Evolutionary conservation across 2,888 invertebrate species (phyloP), one percentile per base, ranked within the genome.

Genomic region (Drosophila borealis): DNA sequence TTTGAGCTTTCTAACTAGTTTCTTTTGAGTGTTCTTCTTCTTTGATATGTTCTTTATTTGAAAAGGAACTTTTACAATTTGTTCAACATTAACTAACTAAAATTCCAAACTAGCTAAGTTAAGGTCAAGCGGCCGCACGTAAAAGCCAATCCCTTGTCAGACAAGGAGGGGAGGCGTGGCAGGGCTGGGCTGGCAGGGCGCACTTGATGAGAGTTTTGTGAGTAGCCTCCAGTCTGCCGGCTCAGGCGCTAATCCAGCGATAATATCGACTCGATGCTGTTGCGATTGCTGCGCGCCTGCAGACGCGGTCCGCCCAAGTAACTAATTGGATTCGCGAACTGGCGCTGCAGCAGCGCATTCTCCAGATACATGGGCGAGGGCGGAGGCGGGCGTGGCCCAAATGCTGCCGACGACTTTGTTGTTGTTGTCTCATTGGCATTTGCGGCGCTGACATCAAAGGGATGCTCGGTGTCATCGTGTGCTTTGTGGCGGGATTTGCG

Each of bases 301-400:
- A 95, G 90, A 76, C 93, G 92, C 13, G 95, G 95, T 61, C 95
- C 95, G 69, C 95, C 95, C 80, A 96, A 92, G 91, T 95, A 95
- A 91, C 95, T 95, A 83, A 95, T 93, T 48, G 95, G 95, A 93
- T 95, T 95, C 68, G 93, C 93, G 90, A 94, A 95, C 74, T 92
- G 91, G 10, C 93, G 88, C 63, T 88, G 89, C 74, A 61, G 57
- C 75, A 88, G 64, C 17, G 89, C 83, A 62, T 63, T 78, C 66
- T 85, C 89, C 45, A 89, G 76, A 87, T 90, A 93, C 64, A 93
- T 91, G 36, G 95, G 94, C 39, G 93, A 25, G 3, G 63, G 62
- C 45, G 41, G 57, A 50, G 11, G 14, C 10, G 3, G 46, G n/a
- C n/a, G 29, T 17, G 17, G 44, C 14, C 3, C 19, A 2, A 19